A percentile compares a stretch with the other conserved stretches of the same genome.
These are phyloP conservation scores for Myopa testacea DNA, from an alignment of 2,888 invertebrate species.

Conservation along the genomic window DNA sequence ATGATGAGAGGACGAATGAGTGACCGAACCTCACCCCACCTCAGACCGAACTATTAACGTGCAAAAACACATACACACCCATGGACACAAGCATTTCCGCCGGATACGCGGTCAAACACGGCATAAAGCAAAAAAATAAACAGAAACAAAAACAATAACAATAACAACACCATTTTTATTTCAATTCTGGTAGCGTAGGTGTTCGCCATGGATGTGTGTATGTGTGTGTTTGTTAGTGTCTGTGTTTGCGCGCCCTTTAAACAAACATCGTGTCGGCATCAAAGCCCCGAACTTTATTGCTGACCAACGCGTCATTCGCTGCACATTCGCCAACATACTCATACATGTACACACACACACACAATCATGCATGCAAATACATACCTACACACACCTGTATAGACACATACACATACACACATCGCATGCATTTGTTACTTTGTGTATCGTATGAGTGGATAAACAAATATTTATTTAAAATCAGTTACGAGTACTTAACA, in stretches of 20 bases:
- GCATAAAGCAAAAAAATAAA: not conserved
- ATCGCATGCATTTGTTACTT: not conserved
- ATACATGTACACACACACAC: not conserved
- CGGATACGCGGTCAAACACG: constrained; percentile 29
- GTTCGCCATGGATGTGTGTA: not conserved
- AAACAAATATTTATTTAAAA: constrained; percentile 35
- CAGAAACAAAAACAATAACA: too few relatives aligned
- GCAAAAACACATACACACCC: not conserved
- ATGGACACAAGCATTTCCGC: constrained; percentile 16
- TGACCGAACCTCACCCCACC: not conserved
- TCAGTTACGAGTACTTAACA: constrained; percentile 18
- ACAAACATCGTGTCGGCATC: constrained; percentile 33
- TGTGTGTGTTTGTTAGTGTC: constrained; percentile 10
- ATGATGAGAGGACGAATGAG: not conserved
- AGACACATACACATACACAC: not conserved
- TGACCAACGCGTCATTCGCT: constrained; percentile 24
- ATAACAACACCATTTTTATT: constrained; percentile 12
- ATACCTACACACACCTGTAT: not conserved
- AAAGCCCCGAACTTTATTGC: constrained; percentile 36
- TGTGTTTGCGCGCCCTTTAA: not conserved
- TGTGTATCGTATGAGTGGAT: constrained; percentile 17
- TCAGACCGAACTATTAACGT: not conserved
- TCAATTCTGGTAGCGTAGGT: not conserved
- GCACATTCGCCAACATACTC: not conserved
- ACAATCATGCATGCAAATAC: not conserved